Evolutionary conservation across 92 coral and sea anemone species (phyloP).

Genomic region (Parazoanthus atlanticus): DNA sequence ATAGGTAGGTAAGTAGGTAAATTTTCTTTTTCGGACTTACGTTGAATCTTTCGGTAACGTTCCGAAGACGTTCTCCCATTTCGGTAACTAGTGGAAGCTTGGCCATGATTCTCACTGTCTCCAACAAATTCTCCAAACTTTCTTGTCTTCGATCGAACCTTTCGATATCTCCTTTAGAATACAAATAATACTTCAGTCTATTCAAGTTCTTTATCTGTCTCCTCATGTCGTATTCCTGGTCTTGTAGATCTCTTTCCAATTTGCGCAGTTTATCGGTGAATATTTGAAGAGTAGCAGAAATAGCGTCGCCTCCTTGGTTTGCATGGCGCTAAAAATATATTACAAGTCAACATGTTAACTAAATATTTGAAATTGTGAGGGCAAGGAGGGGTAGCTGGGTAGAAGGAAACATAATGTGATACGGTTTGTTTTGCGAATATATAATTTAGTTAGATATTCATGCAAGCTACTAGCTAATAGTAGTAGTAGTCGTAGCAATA

Average conservation of each 20-base stretch:
- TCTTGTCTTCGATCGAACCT: slow-evolving; percentile 11
- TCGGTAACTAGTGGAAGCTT: neutral
- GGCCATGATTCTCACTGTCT: neutral
- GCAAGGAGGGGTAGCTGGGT: no score
- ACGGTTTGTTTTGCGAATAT: no score
- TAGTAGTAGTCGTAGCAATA: no score
- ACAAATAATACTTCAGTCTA: neutral
- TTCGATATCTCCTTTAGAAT: neutral
- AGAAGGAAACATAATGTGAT: no score
- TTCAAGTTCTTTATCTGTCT: neutral
- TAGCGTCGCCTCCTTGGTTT: neutral
- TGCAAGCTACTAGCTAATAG: no score
- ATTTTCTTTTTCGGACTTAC: neutral
- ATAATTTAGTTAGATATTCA: no score
- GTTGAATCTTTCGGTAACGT: neutral
- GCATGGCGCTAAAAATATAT: slow-evolving; percentile 3
- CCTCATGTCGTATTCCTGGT: neutral
- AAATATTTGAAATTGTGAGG: no score
- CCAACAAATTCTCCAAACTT: neutral
- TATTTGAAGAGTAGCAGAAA: slow-evolving; percentile 15
- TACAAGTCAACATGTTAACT: no score
- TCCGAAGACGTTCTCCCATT: neutral
- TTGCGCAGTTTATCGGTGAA: slow-evolving; percentile 1
- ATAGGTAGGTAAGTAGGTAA: no score
- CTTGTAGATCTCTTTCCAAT: neutral